phyloP scores from a whole-genome alignment of 2,113 vertebrate species.

The Mohoua ochrocephala region DNA sequence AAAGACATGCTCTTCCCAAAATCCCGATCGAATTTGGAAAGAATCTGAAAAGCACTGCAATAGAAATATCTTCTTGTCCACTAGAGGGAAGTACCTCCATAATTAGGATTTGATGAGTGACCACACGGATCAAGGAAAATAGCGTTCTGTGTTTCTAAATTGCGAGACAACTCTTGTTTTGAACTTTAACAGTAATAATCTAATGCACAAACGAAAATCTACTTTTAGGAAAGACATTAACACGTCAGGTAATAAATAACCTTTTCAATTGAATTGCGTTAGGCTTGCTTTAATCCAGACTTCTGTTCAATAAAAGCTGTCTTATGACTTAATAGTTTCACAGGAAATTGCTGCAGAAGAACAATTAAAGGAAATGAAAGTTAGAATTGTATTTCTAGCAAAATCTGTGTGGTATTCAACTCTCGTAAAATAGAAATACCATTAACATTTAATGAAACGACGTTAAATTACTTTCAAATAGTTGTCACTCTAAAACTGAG shows the following conservation, averaged over 20 bases:
- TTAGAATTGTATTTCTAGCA: constrained; percentile 41
- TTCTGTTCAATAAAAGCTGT: constrained; percentile 60
- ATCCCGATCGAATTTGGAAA: not conserved
- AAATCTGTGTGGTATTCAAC: constrained; percentile 14
- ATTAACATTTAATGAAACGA: constrained; percentile 43
- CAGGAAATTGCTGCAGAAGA: constrained; percentile 51
- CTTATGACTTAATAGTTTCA: constrained; percentile 17
- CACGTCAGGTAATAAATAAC: not conserved
- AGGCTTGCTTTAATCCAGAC: constrained; percentile 29
- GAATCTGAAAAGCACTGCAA: not conserved
- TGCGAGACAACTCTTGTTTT: accelerated
- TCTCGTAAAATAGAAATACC: constrained; percentile 45
- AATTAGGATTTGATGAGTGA: not conserved
- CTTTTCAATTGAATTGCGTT: constrained; percentile 30
- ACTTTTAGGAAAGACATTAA: not conserved
- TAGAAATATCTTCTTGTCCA: not conserved
- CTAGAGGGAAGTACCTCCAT: constrained; percentile 35
- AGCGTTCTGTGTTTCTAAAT: not conserved
- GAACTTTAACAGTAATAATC: not conserved
- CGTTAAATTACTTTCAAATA: constrained; percentile 54
- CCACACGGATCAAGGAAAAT: accelerated
- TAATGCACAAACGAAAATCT: not conserved
- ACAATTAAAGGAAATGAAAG: constrained; percentile 53
- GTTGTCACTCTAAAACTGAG: constrained; percentile 45
- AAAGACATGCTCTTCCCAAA: not conserved